Conservation (phyloP, 2,113 vertebrate species). For the Nettapus auritus region DNA sequence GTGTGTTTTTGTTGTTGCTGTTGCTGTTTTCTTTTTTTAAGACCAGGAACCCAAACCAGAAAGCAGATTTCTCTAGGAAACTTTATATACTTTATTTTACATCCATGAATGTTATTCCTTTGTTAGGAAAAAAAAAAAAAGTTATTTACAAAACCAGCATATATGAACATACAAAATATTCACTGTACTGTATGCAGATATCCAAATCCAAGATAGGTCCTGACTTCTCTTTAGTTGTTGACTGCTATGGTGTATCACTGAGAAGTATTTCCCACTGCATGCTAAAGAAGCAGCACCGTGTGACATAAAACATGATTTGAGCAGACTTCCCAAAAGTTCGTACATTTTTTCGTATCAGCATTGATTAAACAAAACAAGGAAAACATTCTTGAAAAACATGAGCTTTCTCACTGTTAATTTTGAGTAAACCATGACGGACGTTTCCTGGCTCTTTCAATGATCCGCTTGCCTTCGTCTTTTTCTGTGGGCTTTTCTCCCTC, state of each 20-base stretch:
- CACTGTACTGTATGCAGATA: accelerated
- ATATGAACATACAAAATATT: background rate
- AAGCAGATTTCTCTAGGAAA: background rate
- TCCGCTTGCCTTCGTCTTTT: conserved; percentile 85
- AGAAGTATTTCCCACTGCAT: background rate
- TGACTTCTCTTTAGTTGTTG: background rate
- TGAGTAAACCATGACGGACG: conserved; percentile 90
- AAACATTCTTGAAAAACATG: background rate
- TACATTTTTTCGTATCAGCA: background rate
- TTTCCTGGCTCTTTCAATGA: conserved; percentile 87
- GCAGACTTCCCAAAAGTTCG: background rate
- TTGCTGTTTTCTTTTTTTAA: background rate
- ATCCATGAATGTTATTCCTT: background rate
- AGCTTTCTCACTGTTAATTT: conserved; percentile 26
- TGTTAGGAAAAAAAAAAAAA: background rate
- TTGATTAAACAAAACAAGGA: background rate
- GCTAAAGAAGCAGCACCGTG: background rate
- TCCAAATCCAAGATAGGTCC: background rate
- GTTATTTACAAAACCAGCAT: background rate
- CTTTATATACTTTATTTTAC: conserved; percentile 23
- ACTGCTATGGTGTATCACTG: background rate
- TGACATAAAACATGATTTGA: background rate
- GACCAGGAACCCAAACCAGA: background rate
- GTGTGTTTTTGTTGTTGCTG: too few species aligned
- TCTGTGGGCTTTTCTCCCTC: conserved; percentile 81